phyloP scores from a whole-genome alignment of 2,797 vertebrate species.

The Syndactyla subalaris region DNA sequence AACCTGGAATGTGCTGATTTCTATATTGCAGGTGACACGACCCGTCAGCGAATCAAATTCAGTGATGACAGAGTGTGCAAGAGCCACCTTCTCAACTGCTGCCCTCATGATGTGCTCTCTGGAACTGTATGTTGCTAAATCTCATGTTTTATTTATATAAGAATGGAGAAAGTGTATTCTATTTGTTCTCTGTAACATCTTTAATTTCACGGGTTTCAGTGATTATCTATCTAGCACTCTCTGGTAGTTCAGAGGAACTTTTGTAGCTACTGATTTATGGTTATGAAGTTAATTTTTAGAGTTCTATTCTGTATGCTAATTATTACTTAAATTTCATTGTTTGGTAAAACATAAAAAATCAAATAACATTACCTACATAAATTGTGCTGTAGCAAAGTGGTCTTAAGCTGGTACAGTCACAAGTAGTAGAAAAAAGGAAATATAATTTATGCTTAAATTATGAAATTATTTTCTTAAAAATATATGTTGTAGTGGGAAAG shows the following conservation, averaged over 20 bases:
- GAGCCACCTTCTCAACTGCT: conserved; percentile 98
- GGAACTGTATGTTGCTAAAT: conserved; percentile 89
- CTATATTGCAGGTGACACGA: conserved; percentile 90
- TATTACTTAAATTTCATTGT: neutral
- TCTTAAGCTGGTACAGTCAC: neutral
- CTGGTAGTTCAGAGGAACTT: neutral
- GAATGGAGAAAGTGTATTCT: neutral
- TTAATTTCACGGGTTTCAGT: neutral
- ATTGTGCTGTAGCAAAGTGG: neutral
- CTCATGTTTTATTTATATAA: neutral
- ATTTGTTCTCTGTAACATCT: neutral
- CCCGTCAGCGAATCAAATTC: conserved; percentile 98
- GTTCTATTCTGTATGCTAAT: neutral
- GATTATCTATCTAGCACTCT: neutral
- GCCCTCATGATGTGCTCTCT: conserved; percentile 96
- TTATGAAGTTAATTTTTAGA: neutral
- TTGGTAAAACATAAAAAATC: neutral
- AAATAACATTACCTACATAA: rapidly evolving
- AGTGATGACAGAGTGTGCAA: conserved; percentile 97
- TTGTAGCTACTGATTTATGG: neutral
- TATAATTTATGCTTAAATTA: neutral
- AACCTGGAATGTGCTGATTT: conserved; percentile 71
- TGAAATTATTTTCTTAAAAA: neutral
- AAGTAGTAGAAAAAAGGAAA: neutral
- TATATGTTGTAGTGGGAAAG: neutral